Percentiles rank a stretch among this genome's conserved stretches.
Evolutionary conservation across 2,888 invertebrate genomes (phyloP).

Genomic region (Atethmia centrago): DNA sequence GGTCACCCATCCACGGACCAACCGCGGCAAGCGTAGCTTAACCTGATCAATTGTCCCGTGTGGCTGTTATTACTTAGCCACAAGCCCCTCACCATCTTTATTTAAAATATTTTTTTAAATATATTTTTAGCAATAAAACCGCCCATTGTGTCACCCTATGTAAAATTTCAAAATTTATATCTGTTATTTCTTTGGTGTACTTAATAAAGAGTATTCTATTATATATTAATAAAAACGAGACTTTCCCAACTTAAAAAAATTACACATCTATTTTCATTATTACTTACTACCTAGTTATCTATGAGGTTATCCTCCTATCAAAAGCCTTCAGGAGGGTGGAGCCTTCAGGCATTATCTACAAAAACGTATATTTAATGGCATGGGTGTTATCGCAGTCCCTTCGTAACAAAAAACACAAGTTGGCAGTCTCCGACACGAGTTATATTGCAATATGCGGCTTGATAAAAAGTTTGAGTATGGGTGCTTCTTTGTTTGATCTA

Average conservation of each 20-base stretch:
- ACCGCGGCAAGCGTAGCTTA: too few species aligned
- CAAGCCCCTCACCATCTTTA: too few species aligned
- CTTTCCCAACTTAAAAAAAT: background rate
- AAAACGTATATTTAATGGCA: constrained; percentile 40
- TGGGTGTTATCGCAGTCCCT: constrained; percentile 18
- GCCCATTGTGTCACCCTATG: too few species aligned
- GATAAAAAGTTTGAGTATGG: constrained; percentile 36
- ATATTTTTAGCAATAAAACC: too few species aligned
- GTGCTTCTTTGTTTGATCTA: constrained; percentile 20
- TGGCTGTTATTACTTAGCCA: too few species aligned
- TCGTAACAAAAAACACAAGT: constrained; percentile 41
- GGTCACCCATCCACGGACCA: too few species aligned
- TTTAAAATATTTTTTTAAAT: too few species aligned
- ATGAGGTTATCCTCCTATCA: constrained; percentile 5
- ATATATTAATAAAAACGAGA: background rate
- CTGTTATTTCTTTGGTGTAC: too few species aligned
- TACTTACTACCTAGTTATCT: constrained; percentile 5
- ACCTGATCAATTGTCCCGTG: too few species aligned
- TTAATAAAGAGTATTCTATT: too few species aligned
- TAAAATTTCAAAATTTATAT: too few species aligned
- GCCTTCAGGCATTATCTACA: constrained; percentile 13
- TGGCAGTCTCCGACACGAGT: constrained; percentile 6
- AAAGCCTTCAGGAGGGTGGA: constrained; percentile 14
- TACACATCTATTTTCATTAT: constrained; percentile 7
- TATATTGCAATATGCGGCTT: constrained; percentile 27